These are phyloP conservation scores for Emydocephalus ijimae DNA, from an alignment of 2,113 vertebrate genomes.

Conservation along the genomic window DNA sequence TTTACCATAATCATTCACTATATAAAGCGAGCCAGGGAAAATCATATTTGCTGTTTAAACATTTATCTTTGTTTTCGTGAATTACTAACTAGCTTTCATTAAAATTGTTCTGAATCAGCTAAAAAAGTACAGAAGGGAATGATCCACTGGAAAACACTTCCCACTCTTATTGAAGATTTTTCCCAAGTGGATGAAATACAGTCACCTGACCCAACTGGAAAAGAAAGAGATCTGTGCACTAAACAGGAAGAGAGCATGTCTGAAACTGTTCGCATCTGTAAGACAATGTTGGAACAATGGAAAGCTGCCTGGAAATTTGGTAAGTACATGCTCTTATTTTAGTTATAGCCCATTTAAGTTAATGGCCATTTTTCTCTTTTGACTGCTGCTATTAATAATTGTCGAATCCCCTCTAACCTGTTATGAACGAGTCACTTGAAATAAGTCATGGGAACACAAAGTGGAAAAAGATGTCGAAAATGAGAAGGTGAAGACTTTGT, in stretches of 20 bases:
- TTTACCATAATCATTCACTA: not conserved
- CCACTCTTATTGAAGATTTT: slow-evolving; percentile 49
- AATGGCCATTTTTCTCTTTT: not conserved
- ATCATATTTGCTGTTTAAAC: not conserved
- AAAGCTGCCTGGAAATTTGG: slow-evolving; percentile 67
- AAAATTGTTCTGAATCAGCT: slow-evolving; percentile 22
- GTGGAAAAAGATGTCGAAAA: too few species aligned
- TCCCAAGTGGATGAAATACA: slow-evolving; percentile 35
- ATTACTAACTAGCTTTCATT: not conserved
- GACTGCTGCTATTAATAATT: not conserved
- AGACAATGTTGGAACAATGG: slow-evolving; percentile 70
- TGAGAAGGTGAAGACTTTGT: too few species aligned
- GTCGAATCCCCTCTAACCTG: not conserved
- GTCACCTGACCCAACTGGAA: not conserved
- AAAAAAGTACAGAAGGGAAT: slow-evolving; percentile 49
- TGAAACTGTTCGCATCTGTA: slow-evolving; percentile 43
- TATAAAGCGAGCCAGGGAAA: not conserved
- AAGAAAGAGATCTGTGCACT: not conserved
- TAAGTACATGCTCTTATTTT: slow-evolving; percentile 42
- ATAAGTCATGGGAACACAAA: too few species aligned
- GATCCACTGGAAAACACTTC: slow-evolving; percentile 58
- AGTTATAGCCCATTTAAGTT: not conserved
- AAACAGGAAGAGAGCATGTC: slow-evolving; percentile 1
- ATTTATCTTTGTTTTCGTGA: not conserved
- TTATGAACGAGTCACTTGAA: not conserved